These are phyloP conservation scores for Drepana falcataria DNA, from an alignment of 2,888 invertebrate genomes.

Conservation along the genomic window DNA sequence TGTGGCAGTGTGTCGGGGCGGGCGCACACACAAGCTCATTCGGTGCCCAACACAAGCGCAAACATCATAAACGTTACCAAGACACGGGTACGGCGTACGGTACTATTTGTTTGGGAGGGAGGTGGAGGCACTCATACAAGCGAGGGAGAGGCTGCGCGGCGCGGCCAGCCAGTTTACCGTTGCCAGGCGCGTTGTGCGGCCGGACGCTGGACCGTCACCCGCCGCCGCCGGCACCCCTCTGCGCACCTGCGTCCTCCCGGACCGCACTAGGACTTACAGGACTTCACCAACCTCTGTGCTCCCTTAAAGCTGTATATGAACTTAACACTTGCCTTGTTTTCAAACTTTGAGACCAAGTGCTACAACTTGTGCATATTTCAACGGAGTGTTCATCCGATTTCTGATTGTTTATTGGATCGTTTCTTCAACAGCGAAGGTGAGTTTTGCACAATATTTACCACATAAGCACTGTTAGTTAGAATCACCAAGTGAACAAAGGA, in stretches of 20 bases:
- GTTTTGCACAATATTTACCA: constrained; percentile 25
- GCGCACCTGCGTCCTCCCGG: constrained; percentile 36
- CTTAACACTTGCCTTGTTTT: constrained; percentile 44
- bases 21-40: constrained; percentile 49
- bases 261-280: constrained; percentile 38
- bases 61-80: constrained; percentile 74
- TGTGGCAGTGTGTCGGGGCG: constrained; percentile 37
- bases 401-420: constrained; percentile 71
- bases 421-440: constrained; percentile 57
- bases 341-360: constrained; percentile 64
- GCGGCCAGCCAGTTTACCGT: constrained; percentile 76
- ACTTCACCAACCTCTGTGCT: constrained; percentile 41
- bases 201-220: constrained; percentile 70
- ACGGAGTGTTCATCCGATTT: constrained; percentile 71
- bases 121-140: constrained; percentile 73
- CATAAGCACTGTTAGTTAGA: not conserved
- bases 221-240: constrained; percentile 67
- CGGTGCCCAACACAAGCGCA: constrained; percentile 59
- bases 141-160: constrained; percentile 72
- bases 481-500: too few species aligned
- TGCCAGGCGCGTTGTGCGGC: constrained; percentile 78
- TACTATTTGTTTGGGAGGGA: constrained; percentile 77
- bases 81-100: constrained; percentile 74
- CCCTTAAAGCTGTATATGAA: constrained; percentile 41
- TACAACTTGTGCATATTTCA: constrained; percentile 69